Evolutionary conservation across 2,797 vertebrate species (phyloP).

Genomic region (Leptoclinus maculatus): DNA sequence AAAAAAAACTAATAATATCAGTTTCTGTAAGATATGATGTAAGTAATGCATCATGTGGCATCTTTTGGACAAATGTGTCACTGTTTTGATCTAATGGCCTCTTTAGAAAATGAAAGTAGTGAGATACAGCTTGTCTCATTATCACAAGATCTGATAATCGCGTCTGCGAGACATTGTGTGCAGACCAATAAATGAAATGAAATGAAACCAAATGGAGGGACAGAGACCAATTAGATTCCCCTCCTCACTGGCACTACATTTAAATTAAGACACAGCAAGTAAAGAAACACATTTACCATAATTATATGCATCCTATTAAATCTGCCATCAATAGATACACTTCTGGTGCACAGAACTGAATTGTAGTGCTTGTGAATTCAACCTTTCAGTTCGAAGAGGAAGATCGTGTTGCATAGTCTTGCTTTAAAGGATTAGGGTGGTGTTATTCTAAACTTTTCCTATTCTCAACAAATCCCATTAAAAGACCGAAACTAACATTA

Average conservation of each 20-base stretch:
- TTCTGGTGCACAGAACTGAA: neutral
- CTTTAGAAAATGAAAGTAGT: slow-evolving; percentile 3
- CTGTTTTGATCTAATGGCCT: slow-evolving; percentile 9
- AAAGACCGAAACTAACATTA: neutral
- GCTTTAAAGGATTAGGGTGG: neutral
- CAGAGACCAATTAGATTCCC: neutral
- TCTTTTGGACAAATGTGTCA: slow-evolving; percentile 4
- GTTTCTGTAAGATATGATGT: neutral
- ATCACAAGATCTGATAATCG: neutral
- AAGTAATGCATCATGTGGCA: slow-evolving; percentile 6
- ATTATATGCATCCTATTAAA: neutral
- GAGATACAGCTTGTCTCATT: neutral
- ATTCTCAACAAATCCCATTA: neutral
- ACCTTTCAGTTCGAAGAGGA: neutral
- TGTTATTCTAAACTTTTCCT: neutral
- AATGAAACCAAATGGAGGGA: slow-evolving; percentile 1
- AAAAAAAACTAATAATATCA: neutral
- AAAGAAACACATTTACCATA: neutral
- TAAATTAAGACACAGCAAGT: neutral
- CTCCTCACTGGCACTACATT: neutral
- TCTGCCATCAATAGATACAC: neutral
- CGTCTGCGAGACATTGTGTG: neutral
- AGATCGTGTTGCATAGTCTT: neutral
- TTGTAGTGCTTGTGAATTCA: neutral
- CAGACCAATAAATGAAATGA: neutral